Conservation (phyloP, 64 coral and sea anemone species). For the Pachyseris speciosa region DNA sequence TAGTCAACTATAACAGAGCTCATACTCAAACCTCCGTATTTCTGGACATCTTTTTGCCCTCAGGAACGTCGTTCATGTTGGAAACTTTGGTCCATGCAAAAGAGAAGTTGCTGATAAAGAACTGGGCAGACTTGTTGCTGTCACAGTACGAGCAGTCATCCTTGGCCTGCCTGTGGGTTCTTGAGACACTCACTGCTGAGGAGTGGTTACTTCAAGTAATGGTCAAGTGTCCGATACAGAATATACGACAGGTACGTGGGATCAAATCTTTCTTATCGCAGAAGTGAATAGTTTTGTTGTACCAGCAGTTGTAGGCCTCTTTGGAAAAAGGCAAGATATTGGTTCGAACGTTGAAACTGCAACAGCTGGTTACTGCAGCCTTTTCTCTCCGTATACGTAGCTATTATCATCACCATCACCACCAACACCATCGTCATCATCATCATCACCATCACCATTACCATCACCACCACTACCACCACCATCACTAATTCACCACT, state of each 20-base stretch:
- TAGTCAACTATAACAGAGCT: no score
- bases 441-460: no score
- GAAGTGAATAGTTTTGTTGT: background rate
- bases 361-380: no score
- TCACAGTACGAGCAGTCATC: constrained; percentile 82
- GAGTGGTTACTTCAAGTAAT: constrained; percentile 94
- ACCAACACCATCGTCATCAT: no score
- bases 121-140: constrained; percentile 90
- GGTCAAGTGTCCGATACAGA: constrained; percentile 88
- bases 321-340: no score
- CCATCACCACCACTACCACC: no score
- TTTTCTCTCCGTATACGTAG: no score
- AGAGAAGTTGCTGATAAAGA: constrained; percentile 92
- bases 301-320: no score
- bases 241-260: constrained; percentile 75
- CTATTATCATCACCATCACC: no score
- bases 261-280: background rate
- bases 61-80: constrained; percentile 83
- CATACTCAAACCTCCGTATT: background rate
- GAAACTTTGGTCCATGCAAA: constrained; percentile 97
- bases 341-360: no score
- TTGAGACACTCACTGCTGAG: constrained; percentile 76
- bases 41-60: background rate
- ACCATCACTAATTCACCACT: no score
- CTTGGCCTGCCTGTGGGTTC: constrained; percentile 86